phyloP scores from a whole-genome alignment of 2,888 invertebrate genomes.

The Thymelicus lineola region DNA sequence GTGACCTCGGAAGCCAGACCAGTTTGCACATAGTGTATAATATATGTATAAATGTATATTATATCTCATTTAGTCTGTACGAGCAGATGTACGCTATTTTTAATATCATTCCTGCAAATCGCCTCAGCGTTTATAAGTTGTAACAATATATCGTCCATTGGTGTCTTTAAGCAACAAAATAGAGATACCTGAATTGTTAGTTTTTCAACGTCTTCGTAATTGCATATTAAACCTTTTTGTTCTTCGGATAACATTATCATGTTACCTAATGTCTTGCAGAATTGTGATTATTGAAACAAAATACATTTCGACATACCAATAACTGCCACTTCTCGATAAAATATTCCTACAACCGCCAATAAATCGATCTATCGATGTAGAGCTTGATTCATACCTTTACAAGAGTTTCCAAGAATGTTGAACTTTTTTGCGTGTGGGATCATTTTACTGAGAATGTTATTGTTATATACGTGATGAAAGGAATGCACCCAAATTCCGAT shows the following conservation, averaged over 20 bases:
- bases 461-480: constrained; percentile 11
- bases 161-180: no score
- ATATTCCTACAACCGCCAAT: no score
- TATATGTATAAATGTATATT: no score
- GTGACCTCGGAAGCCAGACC: constrained; percentile 48
- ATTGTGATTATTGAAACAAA: no score
- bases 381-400: neutral
- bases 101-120: constrained; percentile 39
- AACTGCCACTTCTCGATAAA: no score
- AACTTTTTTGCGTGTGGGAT: neutral
- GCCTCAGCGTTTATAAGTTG: constrained; percentile 17
- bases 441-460: constrained; percentile 12
- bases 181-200: no score
- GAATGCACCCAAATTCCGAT: constrained; percentile 17
- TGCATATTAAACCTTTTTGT: no score
- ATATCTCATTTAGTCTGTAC: constrained; percentile 27
- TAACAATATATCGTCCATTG: neutral
- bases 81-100: constrained; percentile 45
- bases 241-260: no score
- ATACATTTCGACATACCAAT: no score
- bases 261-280: no score
- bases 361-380: neutral
- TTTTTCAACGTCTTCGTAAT: no score
- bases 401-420: constrained; percentile 7
- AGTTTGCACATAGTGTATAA: constrained; percentile 39